These are phyloP conservation scores for Prinia subflava DNA, from an alignment of 2,113 vertebrate genomes.

Conservation along the genomic window DNA sequence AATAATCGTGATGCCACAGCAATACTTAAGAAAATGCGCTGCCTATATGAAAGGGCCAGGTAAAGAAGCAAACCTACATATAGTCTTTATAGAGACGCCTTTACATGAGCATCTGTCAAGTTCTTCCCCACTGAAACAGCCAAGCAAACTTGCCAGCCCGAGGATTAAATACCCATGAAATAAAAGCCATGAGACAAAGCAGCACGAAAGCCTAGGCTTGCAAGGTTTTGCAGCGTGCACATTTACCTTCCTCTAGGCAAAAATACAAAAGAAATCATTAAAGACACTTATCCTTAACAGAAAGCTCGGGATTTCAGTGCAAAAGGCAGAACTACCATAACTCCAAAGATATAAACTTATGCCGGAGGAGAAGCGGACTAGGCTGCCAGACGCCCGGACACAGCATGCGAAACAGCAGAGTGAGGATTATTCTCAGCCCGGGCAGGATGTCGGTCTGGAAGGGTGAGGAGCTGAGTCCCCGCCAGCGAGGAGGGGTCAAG, in stretches of 20 bases:
- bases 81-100: not conserved
- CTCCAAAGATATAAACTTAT: fast-evolving
- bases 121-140: not conserved
- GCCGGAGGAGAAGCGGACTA: not conserved
- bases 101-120: not conserved
- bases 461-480: not conserved
- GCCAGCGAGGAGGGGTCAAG: not conserved
- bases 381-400: fast-evolving
- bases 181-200: not conserved
- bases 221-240: not conserved
- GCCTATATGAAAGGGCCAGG: not conserved
- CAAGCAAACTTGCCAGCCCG: not conserved
- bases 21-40: not conserved
- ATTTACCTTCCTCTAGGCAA: not conserved
- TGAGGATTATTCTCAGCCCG: fast-evolving
- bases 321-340: not conserved
- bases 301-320: not conserved
- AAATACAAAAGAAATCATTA: not conserved
- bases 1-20: not conserved
- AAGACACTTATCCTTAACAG: not conserved
- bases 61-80: not conserved
- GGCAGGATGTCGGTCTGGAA: fast-evolving
- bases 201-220: not conserved
- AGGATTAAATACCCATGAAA: not conserved
- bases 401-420: fast-evolving